phyloP scores from a whole-genome alignment of 2,113 vertebrate species.

The Sebastes schlegelii region DNA sequence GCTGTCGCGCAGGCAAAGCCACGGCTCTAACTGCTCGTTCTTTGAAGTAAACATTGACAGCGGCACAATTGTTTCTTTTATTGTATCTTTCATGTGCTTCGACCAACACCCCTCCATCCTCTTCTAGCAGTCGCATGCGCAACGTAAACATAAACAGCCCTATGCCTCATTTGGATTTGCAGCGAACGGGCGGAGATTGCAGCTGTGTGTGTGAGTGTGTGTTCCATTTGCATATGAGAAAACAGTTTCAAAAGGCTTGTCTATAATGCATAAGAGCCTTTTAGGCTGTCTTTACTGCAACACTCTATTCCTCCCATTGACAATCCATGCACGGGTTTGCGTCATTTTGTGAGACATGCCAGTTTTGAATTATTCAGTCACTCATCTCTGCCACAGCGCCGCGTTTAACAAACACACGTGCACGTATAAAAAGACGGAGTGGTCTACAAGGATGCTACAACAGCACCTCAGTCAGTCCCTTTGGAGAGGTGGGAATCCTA shows the following conservation, averaged over 20 bases:
- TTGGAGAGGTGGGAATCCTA: slow-evolving; percentile 93
- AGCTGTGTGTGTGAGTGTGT: slow-evolving; percentile 64
- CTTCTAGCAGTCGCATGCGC: slow-evolving; percentile 35
- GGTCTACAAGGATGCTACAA: slow-evolving; percentile 82
- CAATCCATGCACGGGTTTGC: slow-evolving; percentile 80
- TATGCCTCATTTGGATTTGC: slow-evolving; percentile 67
- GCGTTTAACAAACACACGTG: slow-evolving; percentile 78
- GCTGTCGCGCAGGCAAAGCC: slow-evolving; percentile 30
- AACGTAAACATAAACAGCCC: slow-evolving; percentile 74
- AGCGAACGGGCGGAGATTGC: slow-evolving; percentile 58
- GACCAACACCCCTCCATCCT: slow-evolving; percentile 56
- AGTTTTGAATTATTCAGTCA: slow-evolving; percentile 89
- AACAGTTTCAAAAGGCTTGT: slow-evolving; percentile 81
- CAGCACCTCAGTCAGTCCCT: slow-evolving; percentile 84
- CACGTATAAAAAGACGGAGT: slow-evolving; percentile 64
- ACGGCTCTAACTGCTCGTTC: slow-evolving; percentile 38
- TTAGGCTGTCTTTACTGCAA: slow-evolving; percentile 83
- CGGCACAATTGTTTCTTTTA: slow-evolving; percentile 52
- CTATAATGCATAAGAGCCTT: slow-evolving; percentile 85
- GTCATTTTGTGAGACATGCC: slow-evolving; percentile 84
- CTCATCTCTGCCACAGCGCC: slow-evolving; percentile 77
- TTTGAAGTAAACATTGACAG: slow-evolving; percentile 68
- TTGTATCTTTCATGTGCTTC: slow-evolving; percentile 43
- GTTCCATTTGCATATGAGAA: slow-evolving; percentile 81
- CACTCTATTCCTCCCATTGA: slow-evolving; percentile 80